These are phyloP conservation scores for Scaptomyza pallida DNA, from an alignment of 1,140 invertebrate species.

Conservation along the genomic window DNA sequence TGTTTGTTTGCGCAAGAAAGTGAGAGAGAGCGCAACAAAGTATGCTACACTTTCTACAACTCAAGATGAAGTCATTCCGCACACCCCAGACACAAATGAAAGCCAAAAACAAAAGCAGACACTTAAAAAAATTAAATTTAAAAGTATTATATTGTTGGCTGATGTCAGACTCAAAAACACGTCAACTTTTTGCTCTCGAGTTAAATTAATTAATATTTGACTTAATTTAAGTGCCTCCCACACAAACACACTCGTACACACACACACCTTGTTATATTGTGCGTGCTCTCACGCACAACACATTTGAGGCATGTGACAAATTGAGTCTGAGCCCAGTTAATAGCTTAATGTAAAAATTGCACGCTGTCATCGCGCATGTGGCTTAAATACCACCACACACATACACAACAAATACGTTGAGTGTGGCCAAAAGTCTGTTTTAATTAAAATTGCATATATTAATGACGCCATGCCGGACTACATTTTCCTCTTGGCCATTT, in stretches of 20 bases:
- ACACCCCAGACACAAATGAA: not conserved
- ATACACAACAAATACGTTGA: constrained; percentile 2
- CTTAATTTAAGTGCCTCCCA: constrained; percentile 6
- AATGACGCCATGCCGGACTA: constrained; percentile 60
- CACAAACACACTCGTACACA: constrained; percentile 8
- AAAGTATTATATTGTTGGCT: constrained; percentile 20
- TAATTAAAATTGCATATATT: constrained; percentile 82
- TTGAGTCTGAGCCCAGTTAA: constrained; percentile 50
- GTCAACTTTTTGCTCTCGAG: constrained; percentile 8
- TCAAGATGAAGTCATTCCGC: constrained; percentile 45
- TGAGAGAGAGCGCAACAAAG: constrained; percentile 34
- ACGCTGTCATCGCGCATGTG: constrained; percentile 67
- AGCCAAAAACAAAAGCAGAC: not conserved
- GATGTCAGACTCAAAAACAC: constrained; percentile 38
- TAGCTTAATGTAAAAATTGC: constrained; percentile 53
- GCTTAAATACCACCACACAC: constrained; percentile 9
- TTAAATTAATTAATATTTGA: constrained; percentile 42
- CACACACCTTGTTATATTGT: constrained; percentile 19
- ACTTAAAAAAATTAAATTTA: constrained; percentile 20
- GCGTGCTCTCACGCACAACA: constrained; percentile 37
- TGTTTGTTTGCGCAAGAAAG: constrained; percentile 11
- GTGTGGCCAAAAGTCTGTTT: constrained; percentile 36
- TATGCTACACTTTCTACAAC: constrained; percentile 33
- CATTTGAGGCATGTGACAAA: constrained; percentile 56
- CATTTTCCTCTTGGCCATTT: constrained; percentile 24